Conservation (phyloP, 2,888 invertebrate genomes). For the Caenorhabditis sinica region DNA sequence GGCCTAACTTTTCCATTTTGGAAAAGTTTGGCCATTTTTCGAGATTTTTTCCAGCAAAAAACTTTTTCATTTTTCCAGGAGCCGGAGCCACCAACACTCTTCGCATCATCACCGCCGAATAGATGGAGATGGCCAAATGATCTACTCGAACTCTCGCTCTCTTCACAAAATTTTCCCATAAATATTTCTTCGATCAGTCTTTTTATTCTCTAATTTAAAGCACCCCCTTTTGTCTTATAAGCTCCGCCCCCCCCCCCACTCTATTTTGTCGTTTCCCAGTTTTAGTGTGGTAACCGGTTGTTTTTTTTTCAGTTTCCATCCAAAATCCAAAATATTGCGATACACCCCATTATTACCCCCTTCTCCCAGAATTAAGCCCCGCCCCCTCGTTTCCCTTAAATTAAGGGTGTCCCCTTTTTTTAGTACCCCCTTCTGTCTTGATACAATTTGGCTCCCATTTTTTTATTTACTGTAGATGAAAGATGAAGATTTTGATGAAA, state of each 20-base stretch:
- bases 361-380: too few species aligned
- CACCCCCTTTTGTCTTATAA: not conserved
- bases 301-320: not conserved
- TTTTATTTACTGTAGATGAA: too few species aligned
- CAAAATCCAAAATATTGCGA: not conserved
- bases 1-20: not conserved
- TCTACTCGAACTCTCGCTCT: slow-evolving; percentile 2
- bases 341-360: too few species aligned
- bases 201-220: not conserved
- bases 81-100: slow-evolving; percentile 85
- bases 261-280: too few species aligned
- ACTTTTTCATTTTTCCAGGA: slow-evolving; percentile 44
- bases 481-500: too few species aligned
- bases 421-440: too few species aligned
- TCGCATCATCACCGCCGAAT: slow-evolving; percentile 84
- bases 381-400: too few species aligned
- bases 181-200: not conserved
- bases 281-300: too few species aligned
- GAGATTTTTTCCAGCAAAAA: not conserved
- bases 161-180: slow-evolving; percentile 9
- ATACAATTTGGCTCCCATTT: too few species aligned
- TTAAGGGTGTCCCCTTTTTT: too few species aligned
- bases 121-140: slow-evolving; percentile 5
- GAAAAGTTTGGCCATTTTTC: not conserved
- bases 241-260: too few species aligned